A percentile compares a stretch with the other conserved stretches of the same genome.
Evolutionary conservation across 64 coral and sea anemone species (phyloP).

Genomic region (Porites australiensis): DNA sequence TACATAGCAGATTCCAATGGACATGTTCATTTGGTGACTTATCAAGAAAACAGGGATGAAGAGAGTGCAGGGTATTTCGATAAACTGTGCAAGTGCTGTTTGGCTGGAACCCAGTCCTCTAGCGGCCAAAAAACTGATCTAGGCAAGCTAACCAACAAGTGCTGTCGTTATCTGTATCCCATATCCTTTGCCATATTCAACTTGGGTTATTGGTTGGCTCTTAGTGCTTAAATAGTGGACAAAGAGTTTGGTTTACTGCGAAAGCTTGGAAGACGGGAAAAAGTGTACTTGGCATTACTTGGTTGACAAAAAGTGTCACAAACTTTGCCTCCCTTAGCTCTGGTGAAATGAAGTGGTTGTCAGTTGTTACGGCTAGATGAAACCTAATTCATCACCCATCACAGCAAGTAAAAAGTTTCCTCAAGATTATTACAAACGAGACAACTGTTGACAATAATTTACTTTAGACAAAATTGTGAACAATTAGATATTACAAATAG

Average conservation of each 20-base stretch:
- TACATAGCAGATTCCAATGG: slow-evolving; percentile 67
- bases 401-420: too few relatives aligned
- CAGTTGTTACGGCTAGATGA: too few relatives aligned
- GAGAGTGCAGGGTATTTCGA: not conserved
- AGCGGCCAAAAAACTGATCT: slow-evolving; percentile 29
- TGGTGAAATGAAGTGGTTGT: too few relatives aligned
- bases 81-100: slow-evolving; percentile 32
- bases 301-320: too few relatives aligned
- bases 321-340: too few relatives aligned
- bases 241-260: too few relatives aligned
- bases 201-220: slow-evolving; percentile 80
- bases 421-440: too few relatives aligned
- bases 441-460: too few relatives aligned
- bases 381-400: too few relatives aligned
- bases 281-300: too few relatives aligned
- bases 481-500: too few relatives aligned
- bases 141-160: slow-evolving; percentile 67
- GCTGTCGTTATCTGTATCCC: slow-evolving; percentile 79
- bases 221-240: slow-evolving; percentile 9
- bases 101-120: slow-evolving; percentile 15
- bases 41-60: slow-evolving; percentile 46
- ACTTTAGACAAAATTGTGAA: too few relatives aligned
- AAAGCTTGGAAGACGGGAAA: not conserved
- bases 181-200: slow-evolving; percentile 75
- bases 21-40: slow-evolving; percentile 47